Percentiles rank a stretch among this genome's conserved stretches.
Evolutionary conservation across 2,797 vertebrate genomes (phyloP).

Genomic region (Brachyrhaphis roseni): DNA sequence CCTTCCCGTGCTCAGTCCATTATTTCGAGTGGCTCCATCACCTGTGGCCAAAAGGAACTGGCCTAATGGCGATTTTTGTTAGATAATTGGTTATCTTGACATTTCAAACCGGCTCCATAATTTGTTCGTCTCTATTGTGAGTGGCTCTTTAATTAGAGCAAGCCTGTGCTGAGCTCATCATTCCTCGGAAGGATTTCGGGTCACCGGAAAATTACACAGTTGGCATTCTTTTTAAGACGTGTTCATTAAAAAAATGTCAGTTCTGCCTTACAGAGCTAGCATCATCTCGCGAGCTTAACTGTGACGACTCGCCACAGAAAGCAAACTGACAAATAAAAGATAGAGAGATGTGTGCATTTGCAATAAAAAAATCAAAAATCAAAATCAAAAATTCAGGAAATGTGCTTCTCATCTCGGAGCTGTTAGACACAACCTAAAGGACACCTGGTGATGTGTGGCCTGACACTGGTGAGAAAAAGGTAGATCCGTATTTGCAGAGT

Average conservation of each 20-base stretch:
- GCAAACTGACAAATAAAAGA: constrained; percentile 19
- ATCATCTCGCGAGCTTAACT: constrained; percentile 27
- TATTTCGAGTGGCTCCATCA: constrained; percentile 73
- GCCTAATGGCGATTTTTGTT: constrained; percentile 79
- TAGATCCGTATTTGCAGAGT: constrained; percentile 43
- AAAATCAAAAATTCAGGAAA: constrained; percentile 1
- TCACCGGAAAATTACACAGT: constrained; percentile 70
- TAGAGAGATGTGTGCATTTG: constrained; percentile 6
- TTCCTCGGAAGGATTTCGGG: constrained; percentile 65
- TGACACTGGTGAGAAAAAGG: constrained; percentile 40
- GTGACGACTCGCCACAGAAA: constrained; percentile 11
- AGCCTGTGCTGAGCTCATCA: constrained; percentile 71
- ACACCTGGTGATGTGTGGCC: constrained; percentile 42
- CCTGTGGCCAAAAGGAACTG: constrained; percentile 72
- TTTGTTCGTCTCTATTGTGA: constrained; percentile 78
- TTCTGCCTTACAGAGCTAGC: constrained; percentile 36
- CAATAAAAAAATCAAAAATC: constrained; percentile 8
- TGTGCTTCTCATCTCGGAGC: constrained; percentile 7
- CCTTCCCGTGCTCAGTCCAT: constrained; percentile 50
- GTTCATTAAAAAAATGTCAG: constrained; percentile 65
- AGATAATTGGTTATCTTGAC: constrained; percentile 85
- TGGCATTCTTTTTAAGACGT: constrained; percentile 68
- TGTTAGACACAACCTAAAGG: constrained; percentile 1
- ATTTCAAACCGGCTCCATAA: constrained; percentile 79
- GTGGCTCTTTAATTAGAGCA: constrained; percentile 76